These are phyloP conservation scores for Stegastes partitus DNA, from an alignment of 2,113 vertebrate species.

Conservation along the genomic window DNA sequence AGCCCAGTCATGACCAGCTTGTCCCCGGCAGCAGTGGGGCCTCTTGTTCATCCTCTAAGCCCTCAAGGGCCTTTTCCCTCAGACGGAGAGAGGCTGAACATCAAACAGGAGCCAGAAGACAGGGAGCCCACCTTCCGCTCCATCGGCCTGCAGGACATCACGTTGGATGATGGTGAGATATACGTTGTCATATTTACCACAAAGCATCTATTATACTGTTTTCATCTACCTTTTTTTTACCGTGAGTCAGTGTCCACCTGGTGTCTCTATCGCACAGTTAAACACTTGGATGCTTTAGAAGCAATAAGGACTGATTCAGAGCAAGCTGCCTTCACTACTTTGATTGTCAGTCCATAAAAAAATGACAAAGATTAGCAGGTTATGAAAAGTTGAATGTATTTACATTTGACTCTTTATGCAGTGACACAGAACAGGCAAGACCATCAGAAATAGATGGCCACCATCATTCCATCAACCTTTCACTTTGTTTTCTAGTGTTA, in stretches of 20 bases:
- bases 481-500: not conserved
- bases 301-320: not conserved
- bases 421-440: not conserved
- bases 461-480: not conserved
- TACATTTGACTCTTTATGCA: constrained; percentile 1
- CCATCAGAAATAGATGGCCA: not conserved
- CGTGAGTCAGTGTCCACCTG: not conserved
- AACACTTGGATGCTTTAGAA: not conserved
- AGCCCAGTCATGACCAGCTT: constrained; percentile 88
- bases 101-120: constrained; percentile 97
- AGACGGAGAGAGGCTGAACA: constrained; percentile 87
- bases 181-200: constrained; percentile 5
- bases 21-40: constrained; percentile 75
- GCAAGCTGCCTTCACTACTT: not conserved
- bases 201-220: not conserved
- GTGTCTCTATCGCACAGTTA: constrained; percentile 2
- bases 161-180: constrained; percentile 95
- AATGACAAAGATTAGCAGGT: not conserved
- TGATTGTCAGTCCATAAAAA: not conserved
- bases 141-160: constrained; percentile 98
- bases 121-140: constrained; percentile 92
- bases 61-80: constrained; percentile 86
- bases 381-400: not conserved
- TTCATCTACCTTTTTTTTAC: not conserved
- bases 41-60: constrained; percentile 88